Evolutionary conservation across 2,888 invertebrate species (phyloP).

Genomic region (Habroteleia sp.): DNA sequence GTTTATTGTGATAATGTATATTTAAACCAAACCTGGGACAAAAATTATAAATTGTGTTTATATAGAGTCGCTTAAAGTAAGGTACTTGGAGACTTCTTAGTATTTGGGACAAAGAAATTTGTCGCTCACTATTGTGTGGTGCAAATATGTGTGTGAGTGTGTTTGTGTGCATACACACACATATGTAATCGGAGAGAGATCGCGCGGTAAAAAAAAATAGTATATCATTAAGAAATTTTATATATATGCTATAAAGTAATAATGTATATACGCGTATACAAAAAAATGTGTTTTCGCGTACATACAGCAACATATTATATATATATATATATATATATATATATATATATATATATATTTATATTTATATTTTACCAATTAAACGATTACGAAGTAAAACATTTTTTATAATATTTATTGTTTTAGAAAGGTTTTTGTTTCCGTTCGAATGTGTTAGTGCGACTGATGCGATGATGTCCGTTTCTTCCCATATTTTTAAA

Average conservation of each 20-base stretch:
- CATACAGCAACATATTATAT: slow-evolving; percentile 35
- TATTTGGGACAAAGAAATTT: slow-evolving; percentile 40
- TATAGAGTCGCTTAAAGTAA: slow-evolving; percentile 16
- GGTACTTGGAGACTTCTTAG: slow-evolving; percentile 48
- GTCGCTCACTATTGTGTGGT: slow-evolving; percentile 40
- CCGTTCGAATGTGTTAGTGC: slow-evolving; percentile 5
- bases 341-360: slow-evolving; percentile 43
- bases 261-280: slow-evolving; percentile 22
- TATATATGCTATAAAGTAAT: slow-evolving; percentile 46
- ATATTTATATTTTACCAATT: slow-evolving; percentile 79
- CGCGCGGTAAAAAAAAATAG: slow-evolving; percentile 40
- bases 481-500: slow-evolving; percentile 13
- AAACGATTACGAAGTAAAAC: slow-evolving; percentile 70
- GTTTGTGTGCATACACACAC: slow-evolving; percentile 34
- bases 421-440: slow-evolving; percentile 28
- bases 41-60: too few species aligned
- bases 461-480: slow-evolving; percentile 9
- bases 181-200: slow-evolving; percentile 23
- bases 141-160: slow-evolving; percentile 50
- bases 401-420: slow-evolving; percentile 52
- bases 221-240: slow-evolving; percentile 46
- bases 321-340: too few species aligned
- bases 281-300: slow-evolving; percentile 18
- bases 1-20: too few species aligned
- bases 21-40: not conserved